Conservation (phyloP, 1,140 invertebrate species). For the Lepidurus packardi region DNA sequence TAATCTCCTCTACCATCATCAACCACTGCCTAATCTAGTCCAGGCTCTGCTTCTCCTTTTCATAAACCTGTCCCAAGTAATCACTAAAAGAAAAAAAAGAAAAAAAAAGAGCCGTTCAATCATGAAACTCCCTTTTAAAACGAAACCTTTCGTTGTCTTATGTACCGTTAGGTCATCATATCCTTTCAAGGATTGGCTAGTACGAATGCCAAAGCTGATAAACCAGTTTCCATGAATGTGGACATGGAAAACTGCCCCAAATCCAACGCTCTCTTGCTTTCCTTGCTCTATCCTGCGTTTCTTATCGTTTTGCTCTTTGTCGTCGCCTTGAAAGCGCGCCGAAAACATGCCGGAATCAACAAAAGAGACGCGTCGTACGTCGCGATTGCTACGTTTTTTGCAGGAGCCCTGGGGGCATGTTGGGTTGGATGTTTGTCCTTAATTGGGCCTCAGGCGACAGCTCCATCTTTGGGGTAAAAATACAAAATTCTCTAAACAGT, state of each 20-base stretch:
- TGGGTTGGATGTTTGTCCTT: neutral
- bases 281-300: neutral
- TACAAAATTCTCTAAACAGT: neutral
- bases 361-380: neutral
- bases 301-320: neutral
- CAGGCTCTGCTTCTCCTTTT: neutral
- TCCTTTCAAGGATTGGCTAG: constrained; percentile 16
- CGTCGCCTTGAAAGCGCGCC: neutral
- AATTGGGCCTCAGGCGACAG: neutral
- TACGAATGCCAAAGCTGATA: constrained; percentile 10
- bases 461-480: neutral
- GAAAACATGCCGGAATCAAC: constrained; percentile 11
- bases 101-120: neutral
- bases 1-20: constrained; percentile 14
- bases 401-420: neutral
- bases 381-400: neutral
- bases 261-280: constrained; percentile 1
- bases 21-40: constrained; percentile 16
- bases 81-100: neutral
- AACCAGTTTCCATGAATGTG: neutral
- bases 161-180: constrained; percentile 8
- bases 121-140: neutral
- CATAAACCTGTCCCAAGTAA: constrained; percentile 14
- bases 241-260: constrained; percentile 1
- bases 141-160: neutral